phyloP scores from a whole-genome alignment of 1,140 invertebrate genomes.

The Dendrolimus kikuchii region DNA sequence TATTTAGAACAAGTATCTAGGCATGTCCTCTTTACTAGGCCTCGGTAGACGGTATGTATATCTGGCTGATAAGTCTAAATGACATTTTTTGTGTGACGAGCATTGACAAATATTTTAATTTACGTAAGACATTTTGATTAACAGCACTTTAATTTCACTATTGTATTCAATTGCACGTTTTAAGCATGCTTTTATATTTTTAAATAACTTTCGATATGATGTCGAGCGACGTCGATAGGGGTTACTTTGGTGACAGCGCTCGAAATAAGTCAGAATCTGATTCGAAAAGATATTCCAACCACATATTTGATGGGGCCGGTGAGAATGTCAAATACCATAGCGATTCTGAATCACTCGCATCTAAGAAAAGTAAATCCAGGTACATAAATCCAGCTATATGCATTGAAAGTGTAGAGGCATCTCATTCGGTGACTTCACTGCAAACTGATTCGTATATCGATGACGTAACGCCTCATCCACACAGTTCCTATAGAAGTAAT shows the following conservation, averaged over 20 bases:
- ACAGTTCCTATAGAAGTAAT: conserved; percentile 51
- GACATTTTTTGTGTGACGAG: no score
- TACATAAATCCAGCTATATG: conserved; percentile 63
- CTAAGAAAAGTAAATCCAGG: conserved; percentile 54
- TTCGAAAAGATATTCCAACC: conserved; percentile 39
- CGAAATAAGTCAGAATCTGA: conserved; percentile 31
- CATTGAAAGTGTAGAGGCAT: conserved; percentile 47
- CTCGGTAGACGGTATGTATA: no score
- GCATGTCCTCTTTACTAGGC: no score
- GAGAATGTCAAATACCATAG: conserved; percentile 59
- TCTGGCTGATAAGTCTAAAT: no score
- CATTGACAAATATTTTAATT: no score
- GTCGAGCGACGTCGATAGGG: conserved; percentile 46
- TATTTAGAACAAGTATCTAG: no score
- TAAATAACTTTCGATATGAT: conserved; percentile 18
- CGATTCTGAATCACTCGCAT: conserved; percentile 50
- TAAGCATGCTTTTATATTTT: no score
- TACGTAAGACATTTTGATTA: no score
- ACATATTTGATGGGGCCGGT: conserved; percentile 57
- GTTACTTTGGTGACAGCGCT: conserved; percentile 53
- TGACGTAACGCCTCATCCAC: conserved; percentile 55
- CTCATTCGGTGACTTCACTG: conserved; percentile 50
- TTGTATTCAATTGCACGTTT: no score
- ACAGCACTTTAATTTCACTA: no score
- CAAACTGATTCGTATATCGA: conserved; percentile 43